Conservation (phyloP, 2,797 vertebrate genomes). For the Rhinatrema bivittatum region DNA sequence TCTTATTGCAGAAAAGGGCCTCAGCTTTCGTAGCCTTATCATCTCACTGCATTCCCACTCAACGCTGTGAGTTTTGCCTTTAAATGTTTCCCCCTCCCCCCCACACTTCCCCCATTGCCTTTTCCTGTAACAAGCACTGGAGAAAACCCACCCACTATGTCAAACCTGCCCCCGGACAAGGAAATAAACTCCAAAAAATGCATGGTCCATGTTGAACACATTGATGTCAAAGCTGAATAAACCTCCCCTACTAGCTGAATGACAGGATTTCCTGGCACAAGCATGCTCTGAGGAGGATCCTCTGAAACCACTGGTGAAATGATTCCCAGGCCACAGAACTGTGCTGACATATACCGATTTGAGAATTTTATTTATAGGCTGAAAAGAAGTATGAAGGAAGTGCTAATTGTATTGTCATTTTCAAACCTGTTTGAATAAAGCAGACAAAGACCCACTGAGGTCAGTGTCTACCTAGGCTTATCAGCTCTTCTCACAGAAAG, state of each 20-base stretch:
- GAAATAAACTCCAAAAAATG: slow-evolving; percentile 23
- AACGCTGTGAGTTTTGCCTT: too few species aligned
- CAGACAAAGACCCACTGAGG: neutral
- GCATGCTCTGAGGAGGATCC: slow-evolving; percentile 8
- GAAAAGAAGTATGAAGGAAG: neutral
- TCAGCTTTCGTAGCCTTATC: neutral
- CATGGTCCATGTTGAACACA: slow-evolving; percentile 6
- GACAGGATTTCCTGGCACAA: slow-evolving; percentile 57
- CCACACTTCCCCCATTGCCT: neutral
- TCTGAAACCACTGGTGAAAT: slow-evolving; percentile 12
- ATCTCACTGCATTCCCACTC: slow-evolving; percentile 13
- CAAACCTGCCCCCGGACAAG: slow-evolving; percentile 22
- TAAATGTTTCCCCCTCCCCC: slow-evolving; percentile 1
- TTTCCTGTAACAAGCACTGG: slow-evolving; percentile 21
- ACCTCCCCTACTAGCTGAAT: slow-evolving; percentile 31
- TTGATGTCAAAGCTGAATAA: slow-evolving; percentile 26
- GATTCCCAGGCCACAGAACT: slow-evolving; percentile 17
- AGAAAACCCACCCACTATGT: slow-evolving; percentile 5
- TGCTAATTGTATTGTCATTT: neutral
- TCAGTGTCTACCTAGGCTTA: neutral
- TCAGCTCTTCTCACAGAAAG: rapidly evolving
- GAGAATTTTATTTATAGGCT: slow-evolving; percentile 1
- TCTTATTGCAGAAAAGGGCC: neutral
- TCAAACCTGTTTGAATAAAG: neutral
- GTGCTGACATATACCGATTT: slow-evolving; percentile 14